Evolutionary conservation across 2,888 invertebrate genomes (phyloP).

Genomic region (Melieria crassipennis): DNA sequence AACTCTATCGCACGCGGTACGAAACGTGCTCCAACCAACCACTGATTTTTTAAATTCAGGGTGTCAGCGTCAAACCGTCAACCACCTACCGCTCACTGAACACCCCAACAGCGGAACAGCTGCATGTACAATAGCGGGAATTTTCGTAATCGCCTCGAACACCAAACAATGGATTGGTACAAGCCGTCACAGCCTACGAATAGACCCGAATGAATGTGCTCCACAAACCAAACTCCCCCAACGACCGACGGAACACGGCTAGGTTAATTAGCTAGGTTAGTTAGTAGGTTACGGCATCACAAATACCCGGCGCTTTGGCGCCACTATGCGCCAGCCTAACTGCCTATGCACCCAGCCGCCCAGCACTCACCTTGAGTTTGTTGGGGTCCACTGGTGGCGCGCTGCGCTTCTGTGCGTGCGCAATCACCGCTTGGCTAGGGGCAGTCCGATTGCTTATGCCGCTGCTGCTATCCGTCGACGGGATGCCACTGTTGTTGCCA

Average conservation of each 20-base stretch:
- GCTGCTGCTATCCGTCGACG: conserved; percentile 15
- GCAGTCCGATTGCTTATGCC: neutral
- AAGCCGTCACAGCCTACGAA: too few relatives aligned
- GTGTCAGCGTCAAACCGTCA: too few relatives aligned
- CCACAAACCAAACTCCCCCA: neutral
- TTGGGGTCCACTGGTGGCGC: conserved; percentile 35
- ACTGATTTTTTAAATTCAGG: too few relatives aligned
- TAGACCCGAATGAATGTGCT: neutral
- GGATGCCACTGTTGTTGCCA: conserved; percentile 35
- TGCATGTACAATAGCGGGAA: too few relatives aligned
- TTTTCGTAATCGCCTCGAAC: too few relatives aligned
- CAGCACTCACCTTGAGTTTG: conserved; percentile 44
- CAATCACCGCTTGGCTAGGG: conserved; percentile 8
- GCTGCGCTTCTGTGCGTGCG: conserved; percentile 37
- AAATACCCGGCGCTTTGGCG: too few relatives aligned
- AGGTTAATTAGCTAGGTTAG: neutral
- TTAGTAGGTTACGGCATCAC: too few relatives aligned
- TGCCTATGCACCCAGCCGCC: neutral
- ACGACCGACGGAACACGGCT: neutral
- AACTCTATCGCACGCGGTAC: too few relatives aligned
- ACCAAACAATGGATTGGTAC: too few relatives aligned
- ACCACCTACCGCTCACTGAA: too few relatives aligned
- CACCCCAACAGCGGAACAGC: too few relatives aligned
- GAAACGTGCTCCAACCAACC: too few relatives aligned
- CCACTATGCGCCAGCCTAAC: neutral